Evolutionary conservation across 2,888 invertebrate species (phyloP), one percentile per base, ranked within the genome.

Genomic region (Empis livida): DNA sequence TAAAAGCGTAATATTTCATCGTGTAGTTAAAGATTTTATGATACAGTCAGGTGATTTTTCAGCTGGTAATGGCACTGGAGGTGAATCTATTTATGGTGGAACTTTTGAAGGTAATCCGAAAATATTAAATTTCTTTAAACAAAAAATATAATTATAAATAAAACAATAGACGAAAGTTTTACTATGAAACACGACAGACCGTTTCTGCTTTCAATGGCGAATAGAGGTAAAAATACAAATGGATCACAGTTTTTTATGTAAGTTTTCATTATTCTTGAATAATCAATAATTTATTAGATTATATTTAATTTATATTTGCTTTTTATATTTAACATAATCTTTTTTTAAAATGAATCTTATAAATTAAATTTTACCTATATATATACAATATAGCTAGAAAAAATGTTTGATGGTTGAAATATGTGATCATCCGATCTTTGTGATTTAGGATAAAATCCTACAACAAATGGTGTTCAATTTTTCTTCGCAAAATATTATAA

Each of bases 161-260:
- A 53, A 46, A 52, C 76, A 78, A 50, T 71, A 92, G 97, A 99
- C 82, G 97, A 99, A 73, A 83, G 83, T 61, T 93, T 97, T 70
- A 80, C 79, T 20, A 61, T 88, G 46, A 85, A 87, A 65, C 96
- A 96, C 74, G 90, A 90, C 59, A 78, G 80, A 56, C 88, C 94
- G 14, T 93, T 84, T 67, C 73, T 99, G 55, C 75, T 99, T 49
- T 96, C 96, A 38, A 99, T 99, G 97, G 97, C 97, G 14, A 99
- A 99, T 73, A 78, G 93, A 60, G 96, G 97, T 54, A 90, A 89
- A 69, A 86, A 96, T 64, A 96, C 97, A 38, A 99, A 99, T 71
- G 95, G 97, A 49, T 96, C 96, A 3, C 99, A 99, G 67, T 99
- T 99, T 73, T 96, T 96, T 72, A 90, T 96, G 94, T 96, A 80